Base-by-base conservation (phyloP, 2,888 invertebrate genomes). In the Euproctis similis region DNA sequence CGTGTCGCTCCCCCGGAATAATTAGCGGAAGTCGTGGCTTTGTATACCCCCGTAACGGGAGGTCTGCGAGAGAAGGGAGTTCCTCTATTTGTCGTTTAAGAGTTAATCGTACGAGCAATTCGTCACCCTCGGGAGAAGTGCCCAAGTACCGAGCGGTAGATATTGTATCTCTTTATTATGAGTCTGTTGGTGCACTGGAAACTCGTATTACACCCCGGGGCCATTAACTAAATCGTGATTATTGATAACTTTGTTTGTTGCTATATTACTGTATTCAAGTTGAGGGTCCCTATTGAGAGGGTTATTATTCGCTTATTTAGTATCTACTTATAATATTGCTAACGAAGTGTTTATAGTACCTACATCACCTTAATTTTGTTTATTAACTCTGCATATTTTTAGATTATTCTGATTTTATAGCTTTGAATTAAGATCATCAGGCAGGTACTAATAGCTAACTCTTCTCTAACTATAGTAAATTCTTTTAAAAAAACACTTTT, bases 1-100 rank as follows among this genome's bases (percentile, higher is more conserved):
- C 59, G 66, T 65, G 63, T 68, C 65, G 68, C 70, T 76, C 66
- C 72, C 70, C 59, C n/a, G 64, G 73, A 68, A 77, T 82, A 84
- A 82, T 84, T 81, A 81, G 81, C 76, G 76, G 77, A 80, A 80
- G 78, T 77, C 77, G 77, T 77, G 80, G 78, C 80, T 82, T 81
- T 81, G 81, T 77, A 72, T 71, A 70, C 77, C 77, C 78, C 74
- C 64, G 61, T 50, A 39, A 57, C 49, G 65, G 73, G 71, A 72
- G 70, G 62, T 42, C 63, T n/a, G n/a, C 6, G 73, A 66, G 74
- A 72, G 73, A 63, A 72, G 77, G 75, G 76, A 74, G 77, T 74
- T 72, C 66, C 73, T 84, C 81, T 82, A 81, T 82, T 84, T 82
- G 82, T 81, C 82, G 82, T 81, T 82, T 81, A 80, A 80, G 84